Base-by-base conservation (phyloP, 2,113 vertebrate genomes). In the Nipponia nippon region DNA sequence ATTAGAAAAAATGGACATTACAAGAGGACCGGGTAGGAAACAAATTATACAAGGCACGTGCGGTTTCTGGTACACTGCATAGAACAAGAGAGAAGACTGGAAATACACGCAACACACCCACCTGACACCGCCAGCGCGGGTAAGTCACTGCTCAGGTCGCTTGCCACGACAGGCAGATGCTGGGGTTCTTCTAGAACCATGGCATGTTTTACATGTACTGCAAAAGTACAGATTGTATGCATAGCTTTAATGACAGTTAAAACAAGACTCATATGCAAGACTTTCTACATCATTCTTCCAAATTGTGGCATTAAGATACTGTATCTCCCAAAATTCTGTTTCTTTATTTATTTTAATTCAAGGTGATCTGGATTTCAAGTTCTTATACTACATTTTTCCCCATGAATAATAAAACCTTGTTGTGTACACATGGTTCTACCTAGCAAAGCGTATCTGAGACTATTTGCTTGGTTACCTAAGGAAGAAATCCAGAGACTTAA, bases 1-100 rank as follows among this genome's bases (percentile, higher is more conserved):
- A 98, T 98, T 98, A 87, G 94, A 85, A 78, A 85, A 98, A 95
- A 20, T 3, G 13, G 86, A 69, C 67, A 83, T 97, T 98, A 98
- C 98, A 98, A 70, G 62, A 87, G 82, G 56, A 91, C 13, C 7
- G 6, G 40, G 56, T 49, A 83, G 81, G 95, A 90, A 97, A 87
- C 44, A 95, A 49, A 47, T 38, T 77, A 40, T 52, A 96, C 78
- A 88, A 52, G 27, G 83, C 87, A 95, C 1, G 7, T 50, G 66
- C 40, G 78, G 56, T 36, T 72, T 84, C 47, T 59, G 61, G 59
- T 72, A 76, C 83, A 93, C 55, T 59, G 80, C n/a, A 81, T 4
- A 95, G 53, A 91, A 95, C 6, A 88, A 69, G 59, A 82, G 73
- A 53, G 26, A 77, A 73, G 66, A 77, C 61, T 91, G 63, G 46